Evolutionary conservation across 2,113 vertebrate genomes (phyloP).

Genomic region (Athene cunicularia): DNA sequence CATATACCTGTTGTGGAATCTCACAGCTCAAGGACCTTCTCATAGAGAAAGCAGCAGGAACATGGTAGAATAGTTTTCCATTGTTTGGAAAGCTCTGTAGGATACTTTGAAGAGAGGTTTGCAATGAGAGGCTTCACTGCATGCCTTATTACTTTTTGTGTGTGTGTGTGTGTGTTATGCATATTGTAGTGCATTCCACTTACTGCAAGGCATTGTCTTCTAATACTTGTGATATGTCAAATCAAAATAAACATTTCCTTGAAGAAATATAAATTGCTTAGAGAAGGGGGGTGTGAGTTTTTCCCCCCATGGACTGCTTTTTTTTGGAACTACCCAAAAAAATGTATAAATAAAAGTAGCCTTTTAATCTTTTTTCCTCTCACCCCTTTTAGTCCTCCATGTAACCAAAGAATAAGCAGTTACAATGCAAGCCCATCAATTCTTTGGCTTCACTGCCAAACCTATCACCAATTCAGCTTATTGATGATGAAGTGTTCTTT

Average conservation of each 20-base stretch:
- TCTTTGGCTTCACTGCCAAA: background rate
- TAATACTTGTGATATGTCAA: background rate
- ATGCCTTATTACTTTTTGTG: background rate
- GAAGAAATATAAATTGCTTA: background rate
- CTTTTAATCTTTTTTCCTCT: background rate
- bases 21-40: background rate
- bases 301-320: accelerated
- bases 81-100: background rate
- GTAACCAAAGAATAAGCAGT: background rate
- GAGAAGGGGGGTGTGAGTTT: background rate
- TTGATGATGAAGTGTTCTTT: background rate
- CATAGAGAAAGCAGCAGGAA: background rate
- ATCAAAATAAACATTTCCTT: background rate
- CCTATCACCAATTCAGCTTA: background rate
- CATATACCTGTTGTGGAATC: background rate
- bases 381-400: background rate
- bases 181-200: background rate
- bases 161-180: background rate
- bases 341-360: background rate
- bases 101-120: background rate
- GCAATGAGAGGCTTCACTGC: background rate
- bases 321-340: background rate
- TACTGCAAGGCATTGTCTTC: background rate
- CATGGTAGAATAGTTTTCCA: background rate
- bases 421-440: background rate